A percentile compares a stretch with the other conserved stretches of the same genome.
Evolutionary conservation across 37 sponge, comb jelly and placozoan genomes (phyloP).

Genomic region (Tethya wilhelma): DNA sequence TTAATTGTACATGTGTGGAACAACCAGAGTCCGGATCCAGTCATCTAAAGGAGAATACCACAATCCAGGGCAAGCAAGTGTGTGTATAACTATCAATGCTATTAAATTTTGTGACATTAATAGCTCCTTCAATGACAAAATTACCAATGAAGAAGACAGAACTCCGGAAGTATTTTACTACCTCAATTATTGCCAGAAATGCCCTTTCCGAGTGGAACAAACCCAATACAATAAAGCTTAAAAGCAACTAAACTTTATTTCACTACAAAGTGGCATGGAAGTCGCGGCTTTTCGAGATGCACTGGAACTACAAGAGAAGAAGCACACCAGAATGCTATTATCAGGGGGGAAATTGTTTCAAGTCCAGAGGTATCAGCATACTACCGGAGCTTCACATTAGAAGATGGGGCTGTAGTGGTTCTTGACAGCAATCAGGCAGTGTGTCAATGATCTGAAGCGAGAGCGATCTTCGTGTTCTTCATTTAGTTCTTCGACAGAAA

Average conservation of each 20-base stretch:
- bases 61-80: too few relatives aligned
- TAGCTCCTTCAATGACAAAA: neutral
- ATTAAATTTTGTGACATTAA: too few relatives aligned
- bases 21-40: too few relatives aligned
- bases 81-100: too few relatives aligned
- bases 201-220: neutral
- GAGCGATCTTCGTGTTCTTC: too few relatives aligned
- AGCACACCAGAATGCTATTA: neutral
- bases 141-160: neutral
- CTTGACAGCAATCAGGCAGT: neutral
- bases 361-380: neutral
- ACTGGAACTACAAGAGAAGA: neutral
- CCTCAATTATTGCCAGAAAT: neutral
- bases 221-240: neutral
- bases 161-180: neutral
- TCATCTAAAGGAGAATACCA: too few relatives aligned
- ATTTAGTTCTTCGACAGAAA: too few relatives aligned
- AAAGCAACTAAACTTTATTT: too few relatives aligned
- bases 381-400: neutral
- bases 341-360: neutral
- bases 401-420: neutral
- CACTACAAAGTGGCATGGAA: slow-evolving; percentile 1
- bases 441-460: neutral
- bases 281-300: neutral
- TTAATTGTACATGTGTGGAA: too few relatives aligned